These are phyloP conservation scores for Drosophila punjabiensis DNA, from an alignment of 1,140 invertebrate species.

Conservation along the genomic window DNA sequence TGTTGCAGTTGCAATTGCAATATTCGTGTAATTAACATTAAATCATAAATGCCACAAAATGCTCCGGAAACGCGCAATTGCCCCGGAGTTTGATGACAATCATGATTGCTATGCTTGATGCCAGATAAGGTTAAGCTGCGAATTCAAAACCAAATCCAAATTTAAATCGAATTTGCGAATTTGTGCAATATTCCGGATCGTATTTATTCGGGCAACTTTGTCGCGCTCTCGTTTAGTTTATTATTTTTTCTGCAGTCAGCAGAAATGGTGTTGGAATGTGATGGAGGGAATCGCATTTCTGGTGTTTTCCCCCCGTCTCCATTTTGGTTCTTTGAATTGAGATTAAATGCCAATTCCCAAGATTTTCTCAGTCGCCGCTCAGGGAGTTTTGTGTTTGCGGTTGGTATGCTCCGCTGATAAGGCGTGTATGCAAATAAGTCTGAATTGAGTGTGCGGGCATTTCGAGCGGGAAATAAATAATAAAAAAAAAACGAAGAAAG, in stretches of 20 bases:
- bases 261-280: conserved; percentile 29
- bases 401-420: conserved; percentile 29
- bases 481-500: neutral
- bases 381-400: conserved; percentile 26
- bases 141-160: conserved; percentile 35
- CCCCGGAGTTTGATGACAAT: conserved; percentile 4
- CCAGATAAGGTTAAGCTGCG: conserved; percentile 28
- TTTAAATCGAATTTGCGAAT: conserved; percentile 26
- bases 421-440: conserved; percentile 21
- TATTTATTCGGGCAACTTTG: conserved; percentile 46
- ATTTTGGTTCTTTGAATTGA: conserved; percentile 45
- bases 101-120: conserved; percentile 17
- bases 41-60: conserved; percentile 72
- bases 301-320: conserved; percentile 21
- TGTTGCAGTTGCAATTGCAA: conserved; percentile 63
- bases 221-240: conserved; percentile 22
- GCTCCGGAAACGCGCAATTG: conserved; percentile 68
- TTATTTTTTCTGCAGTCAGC: conserved; percentile 25
- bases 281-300: conserved; percentile 40
- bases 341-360: conserved; percentile 47
- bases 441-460: conserved; percentile 18
- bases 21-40: conserved; percentile 81
- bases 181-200: conserved; percentile 29
- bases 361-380: conserved; percentile 18
- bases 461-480: conserved; percentile 18